phyloP scores from a whole-genome alignment of 2,888 invertebrate genomes.

The Drosophila birchii region DNA sequence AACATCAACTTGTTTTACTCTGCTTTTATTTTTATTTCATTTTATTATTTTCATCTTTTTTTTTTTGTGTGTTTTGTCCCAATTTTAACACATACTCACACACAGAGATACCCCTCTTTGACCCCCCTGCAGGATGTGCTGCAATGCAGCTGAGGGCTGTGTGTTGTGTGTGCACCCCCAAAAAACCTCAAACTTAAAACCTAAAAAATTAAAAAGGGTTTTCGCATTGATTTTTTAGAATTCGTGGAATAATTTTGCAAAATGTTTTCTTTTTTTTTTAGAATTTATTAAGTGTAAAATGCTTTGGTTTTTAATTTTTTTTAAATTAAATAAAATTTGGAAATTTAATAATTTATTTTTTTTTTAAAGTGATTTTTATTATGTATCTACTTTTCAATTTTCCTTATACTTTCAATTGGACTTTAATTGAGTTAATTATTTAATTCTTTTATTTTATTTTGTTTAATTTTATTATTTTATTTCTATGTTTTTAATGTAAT shows the following conservation, averaged over 20 bases:
- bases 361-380: no score
- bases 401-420: no score
- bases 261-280: not conserved
- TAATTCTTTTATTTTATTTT: no score
- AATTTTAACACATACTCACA: slow-evolving; percentile 51
- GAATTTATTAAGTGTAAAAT: no score
- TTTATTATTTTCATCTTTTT: not conserved
- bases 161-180: slow-evolving; percentile 10
- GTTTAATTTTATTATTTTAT: no score
- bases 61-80: slow-evolving; percentile 70
- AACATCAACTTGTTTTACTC: slow-evolving; percentile 67
- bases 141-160: slow-evolving; percentile 26
- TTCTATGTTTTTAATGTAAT: no score
- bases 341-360: no score
- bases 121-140: slow-evolving; percentile 20
- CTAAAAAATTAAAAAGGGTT: not conserved
- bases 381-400: no score
- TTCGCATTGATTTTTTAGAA: not conserved
- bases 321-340: no score
- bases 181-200: not conserved
- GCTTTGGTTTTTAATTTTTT: no score
- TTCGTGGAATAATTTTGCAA: not conserved
- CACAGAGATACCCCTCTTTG: not conserved
- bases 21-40: not conserved
- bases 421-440: no score